A percentile compares a stretch with the other conserved stretches of the same genome.
Conservation (phyloP, 1,140 invertebrate species). For the Heterodera schachtii region DNA sequence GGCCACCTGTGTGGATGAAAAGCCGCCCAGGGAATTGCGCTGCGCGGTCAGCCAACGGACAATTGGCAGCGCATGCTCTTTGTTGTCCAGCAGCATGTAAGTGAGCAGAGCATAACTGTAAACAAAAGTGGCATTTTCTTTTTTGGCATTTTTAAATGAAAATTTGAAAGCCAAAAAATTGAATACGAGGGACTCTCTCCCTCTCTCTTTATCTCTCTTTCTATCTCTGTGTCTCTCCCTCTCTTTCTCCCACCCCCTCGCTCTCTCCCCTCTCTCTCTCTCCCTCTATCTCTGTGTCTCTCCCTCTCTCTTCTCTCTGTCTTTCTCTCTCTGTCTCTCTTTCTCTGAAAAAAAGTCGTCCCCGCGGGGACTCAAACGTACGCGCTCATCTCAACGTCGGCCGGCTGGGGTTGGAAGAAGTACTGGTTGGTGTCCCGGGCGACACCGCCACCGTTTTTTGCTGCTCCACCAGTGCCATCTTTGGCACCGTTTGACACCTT, state of each 20-base stretch:
- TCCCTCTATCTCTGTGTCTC: not conserved
- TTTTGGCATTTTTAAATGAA: too few species aligned
- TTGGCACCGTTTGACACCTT: constrained; percentile 14
- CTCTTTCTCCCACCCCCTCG: too few species aligned
- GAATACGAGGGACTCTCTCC: too few species aligned
- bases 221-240: too few species aligned
- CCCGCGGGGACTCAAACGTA: constrained; percentile 70
- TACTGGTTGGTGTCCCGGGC: constrained; percentile 73
- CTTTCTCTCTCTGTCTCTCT: too few species aligned
- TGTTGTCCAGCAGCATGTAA: constrained; percentile 71
- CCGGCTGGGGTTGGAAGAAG: constrained; percentile 72
- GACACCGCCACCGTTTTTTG: constrained; percentile 25
- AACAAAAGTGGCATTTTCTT: not conserved
- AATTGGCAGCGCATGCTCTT: constrained; percentile 76
- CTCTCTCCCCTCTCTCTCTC: too few species aligned
- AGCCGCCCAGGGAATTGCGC: constrained; percentile 80
- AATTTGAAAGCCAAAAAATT: too few species aligned
- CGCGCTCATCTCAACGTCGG: constrained; percentile 80
- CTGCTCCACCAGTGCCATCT: not conserved
- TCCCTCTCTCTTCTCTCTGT: too few species aligned
- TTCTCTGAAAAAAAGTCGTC: too few species aligned
- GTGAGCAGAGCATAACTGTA: constrained; percentile 75
- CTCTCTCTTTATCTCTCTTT: too few species aligned
- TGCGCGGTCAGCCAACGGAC: constrained; percentile 82
- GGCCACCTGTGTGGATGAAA: constrained; percentile 73